Conservation (phyloP, 2,113 vertebrate species). For the Limnothrissa miodon region DNA sequence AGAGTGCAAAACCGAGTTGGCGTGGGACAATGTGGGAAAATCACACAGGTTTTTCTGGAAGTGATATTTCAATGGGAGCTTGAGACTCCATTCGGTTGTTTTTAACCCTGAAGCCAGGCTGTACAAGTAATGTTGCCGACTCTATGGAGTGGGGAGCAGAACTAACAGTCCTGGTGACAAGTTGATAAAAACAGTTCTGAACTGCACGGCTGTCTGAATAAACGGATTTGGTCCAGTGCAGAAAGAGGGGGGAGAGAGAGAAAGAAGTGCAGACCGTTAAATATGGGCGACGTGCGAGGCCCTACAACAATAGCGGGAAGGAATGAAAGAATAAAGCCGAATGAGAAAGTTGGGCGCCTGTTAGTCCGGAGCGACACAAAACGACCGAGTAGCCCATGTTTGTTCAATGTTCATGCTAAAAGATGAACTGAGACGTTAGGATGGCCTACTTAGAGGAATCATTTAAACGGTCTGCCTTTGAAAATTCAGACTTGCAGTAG, state of each 20-base stretch:
- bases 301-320: constrained; percentile 42
- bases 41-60: neutral
- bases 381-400: neutral
- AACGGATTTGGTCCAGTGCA: constrained; percentile 43
- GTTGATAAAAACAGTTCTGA: constrained; percentile 41
- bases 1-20: neutral
- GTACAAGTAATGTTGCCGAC: neutral
- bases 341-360: constrained; percentile 24
- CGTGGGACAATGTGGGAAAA: neutral
- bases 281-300: constrained; percentile 47
- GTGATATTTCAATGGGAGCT: neutral
- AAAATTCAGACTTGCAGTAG: neutral
- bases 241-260: neutral
- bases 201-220: constrained; percentile 48
- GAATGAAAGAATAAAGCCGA: constrained; percentile 44
- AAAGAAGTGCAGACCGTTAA: constrained; percentile 46
- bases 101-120: neutral
- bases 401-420: neutral
- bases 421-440: neutral
- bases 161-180: constrained; percentile 42
- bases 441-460: neutral
- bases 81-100: neutral
- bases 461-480: neutral
- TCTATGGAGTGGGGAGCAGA: constrained; percentile 30
- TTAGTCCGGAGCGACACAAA: constrained; percentile 17